A percentile compares a stretch with the other conserved stretches of the same genome.
phyloP scores from a whole-genome alignment of 2,113 vertebrate species.

The Herpailurus yagouaroundi region DNA sequence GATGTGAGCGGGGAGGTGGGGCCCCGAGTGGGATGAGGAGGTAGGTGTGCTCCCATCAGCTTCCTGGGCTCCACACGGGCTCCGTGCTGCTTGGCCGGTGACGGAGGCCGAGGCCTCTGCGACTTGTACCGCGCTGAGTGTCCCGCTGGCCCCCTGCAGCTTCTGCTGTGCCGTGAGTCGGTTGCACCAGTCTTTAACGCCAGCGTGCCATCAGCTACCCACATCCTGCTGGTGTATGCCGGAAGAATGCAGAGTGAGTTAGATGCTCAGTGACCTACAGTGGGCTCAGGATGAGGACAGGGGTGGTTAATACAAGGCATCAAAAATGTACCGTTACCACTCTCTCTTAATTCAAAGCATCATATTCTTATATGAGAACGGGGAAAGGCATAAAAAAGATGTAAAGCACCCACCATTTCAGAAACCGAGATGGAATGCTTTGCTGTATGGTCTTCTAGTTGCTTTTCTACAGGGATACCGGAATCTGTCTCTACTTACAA shows the following conservation, averaged over 20 bases:
- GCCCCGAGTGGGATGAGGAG: not conserved
- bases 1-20: not conserved
- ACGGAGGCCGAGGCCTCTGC: rapidly evolving
- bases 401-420: not conserved
- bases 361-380: not conserved
- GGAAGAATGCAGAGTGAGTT: not conserved
- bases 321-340: not conserved
- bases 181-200: not conserved
- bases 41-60: not conserved
- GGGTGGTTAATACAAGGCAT: too few species aligned
- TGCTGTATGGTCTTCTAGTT: not conserved
- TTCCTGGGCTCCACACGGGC: not conserved
- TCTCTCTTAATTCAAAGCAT: not conserved
- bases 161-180: not conserved
- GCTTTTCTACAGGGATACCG: rapidly evolving
- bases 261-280: not conserved
- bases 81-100: rapidly evolving
- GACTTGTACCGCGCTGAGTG: rapidly evolving
- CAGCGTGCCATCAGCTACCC: not conserved
- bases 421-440: not conserved
- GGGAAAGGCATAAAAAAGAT: not conserved
- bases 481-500: rapidly evolving
- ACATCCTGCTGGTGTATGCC: rapidly evolving
- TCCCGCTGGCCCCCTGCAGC: not conserved
- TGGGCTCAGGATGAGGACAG: too few species aligned